Evolutionary conservation across 2,113 vertebrate genomes (phyloP).

Genomic region (Serinus canaria): DNA sequence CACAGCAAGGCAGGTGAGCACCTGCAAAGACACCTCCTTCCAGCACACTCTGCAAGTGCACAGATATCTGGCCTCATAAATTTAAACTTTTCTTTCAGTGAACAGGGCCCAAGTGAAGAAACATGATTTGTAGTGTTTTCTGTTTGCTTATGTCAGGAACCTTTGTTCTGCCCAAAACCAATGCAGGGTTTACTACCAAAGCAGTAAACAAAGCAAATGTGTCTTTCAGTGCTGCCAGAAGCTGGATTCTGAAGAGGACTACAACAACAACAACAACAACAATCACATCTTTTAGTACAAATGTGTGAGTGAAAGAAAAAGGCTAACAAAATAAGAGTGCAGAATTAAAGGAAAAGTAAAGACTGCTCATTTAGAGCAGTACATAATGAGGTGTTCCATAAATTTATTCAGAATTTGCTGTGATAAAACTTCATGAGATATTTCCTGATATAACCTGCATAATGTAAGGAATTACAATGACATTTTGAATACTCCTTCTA

Average conservation of each 20-base stretch:
- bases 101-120: neutral
- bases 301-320: neutral
- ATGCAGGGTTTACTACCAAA: neutral
- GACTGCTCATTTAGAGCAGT: neutral
- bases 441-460: neutral
- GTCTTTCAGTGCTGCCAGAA: neutral
- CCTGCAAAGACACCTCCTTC: neutral
- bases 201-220: neutral
- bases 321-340: neutral
- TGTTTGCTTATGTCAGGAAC: too few relatives aligned
- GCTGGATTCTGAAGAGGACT: neutral
- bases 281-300: neutral
- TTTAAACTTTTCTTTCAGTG: neutral
- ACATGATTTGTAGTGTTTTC: neutral
- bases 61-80: neutral
- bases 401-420: neutral
- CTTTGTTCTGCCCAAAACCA: neutral
- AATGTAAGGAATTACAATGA: neutral
- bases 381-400: neutral
- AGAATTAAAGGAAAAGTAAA: neutral
- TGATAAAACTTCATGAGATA: neutral
- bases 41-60: neutral
- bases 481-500: neutral
- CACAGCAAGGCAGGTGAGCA: neutral
- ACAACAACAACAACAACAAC: neutral